These are phyloP conservation scores for Stigmatopora argus DNA, from an alignment of 2,113 vertebrate genomes.

Conservation along the genomic window DNA sequence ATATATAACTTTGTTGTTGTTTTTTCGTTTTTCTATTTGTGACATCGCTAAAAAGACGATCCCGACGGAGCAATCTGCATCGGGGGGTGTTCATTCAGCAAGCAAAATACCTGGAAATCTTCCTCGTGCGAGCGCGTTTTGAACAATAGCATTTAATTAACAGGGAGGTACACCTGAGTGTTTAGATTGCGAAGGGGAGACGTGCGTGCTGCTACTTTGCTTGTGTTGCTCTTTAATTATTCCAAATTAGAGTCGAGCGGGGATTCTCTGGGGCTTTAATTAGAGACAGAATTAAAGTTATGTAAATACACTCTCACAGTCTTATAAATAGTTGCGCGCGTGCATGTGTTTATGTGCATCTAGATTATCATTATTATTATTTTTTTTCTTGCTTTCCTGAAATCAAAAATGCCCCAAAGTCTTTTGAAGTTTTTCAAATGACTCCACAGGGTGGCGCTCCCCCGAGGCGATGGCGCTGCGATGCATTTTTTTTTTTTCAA, in stretches of 20 bases:
- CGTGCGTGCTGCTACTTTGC: slow-evolving; percentile 52
- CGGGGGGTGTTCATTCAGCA: slow-evolving; percentile 38
- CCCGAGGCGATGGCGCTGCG: slow-evolving; percentile 35
- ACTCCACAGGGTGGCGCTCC: slow-evolving; percentile 39
- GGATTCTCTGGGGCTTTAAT: slow-evolving; percentile 70
- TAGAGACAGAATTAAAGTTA: slow-evolving; percentile 69
- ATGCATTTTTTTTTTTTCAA: slow-evolving; percentile 25
- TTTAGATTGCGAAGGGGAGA: slow-evolving; percentile 53
- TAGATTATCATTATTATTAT: slow-evolving; percentile 9
- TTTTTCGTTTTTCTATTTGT: not conserved
- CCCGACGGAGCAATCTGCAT: slow-evolving; percentile 6
- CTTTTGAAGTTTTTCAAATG: slow-evolving; percentile 64
- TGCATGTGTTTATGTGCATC: slow-evolving; percentile 34
- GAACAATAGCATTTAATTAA: slow-evolving; percentile 40
- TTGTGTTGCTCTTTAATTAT: slow-evolving; percentile 67
- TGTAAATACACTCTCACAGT: slow-evolving; percentile 61
- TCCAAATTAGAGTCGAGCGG: slow-evolving; percentile 50
- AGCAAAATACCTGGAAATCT: slow-evolving; percentile 56
- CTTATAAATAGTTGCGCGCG: slow-evolving; percentile 55
- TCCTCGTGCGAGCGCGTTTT: slow-evolving; percentile 46
- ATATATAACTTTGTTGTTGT: not conserved
- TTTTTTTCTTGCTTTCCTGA: slow-evolving; percentile 8
- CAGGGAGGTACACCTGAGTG: slow-evolving; percentile 62
- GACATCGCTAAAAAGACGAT: not conserved
- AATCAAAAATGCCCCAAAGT: slow-evolving; percentile 36